These are phyloP conservation scores for Brachyalestes nurse DNA, from an alignment of 2,797 vertebrate genomes.

Conservation along the genomic window DNA sequence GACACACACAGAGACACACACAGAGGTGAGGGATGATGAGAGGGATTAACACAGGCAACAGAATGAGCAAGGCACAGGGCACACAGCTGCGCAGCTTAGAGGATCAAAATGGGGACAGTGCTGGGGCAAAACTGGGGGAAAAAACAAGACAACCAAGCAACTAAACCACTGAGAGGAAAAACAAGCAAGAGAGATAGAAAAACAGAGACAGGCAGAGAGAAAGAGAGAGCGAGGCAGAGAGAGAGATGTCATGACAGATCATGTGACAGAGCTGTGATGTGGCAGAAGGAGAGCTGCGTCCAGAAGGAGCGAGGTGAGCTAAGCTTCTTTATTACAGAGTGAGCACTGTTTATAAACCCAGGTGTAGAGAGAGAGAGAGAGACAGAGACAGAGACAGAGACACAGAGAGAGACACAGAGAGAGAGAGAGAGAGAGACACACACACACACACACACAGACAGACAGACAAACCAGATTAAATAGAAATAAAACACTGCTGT, in stretches of 20 bases:
- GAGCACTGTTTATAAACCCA: not conserved
- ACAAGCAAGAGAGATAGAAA: too few species aligned
- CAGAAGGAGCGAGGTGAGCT: not conserved
- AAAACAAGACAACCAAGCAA: too few species aligned
- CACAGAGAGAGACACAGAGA: too few species aligned
- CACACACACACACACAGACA: too few species aligned
- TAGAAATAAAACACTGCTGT: too few species aligned
- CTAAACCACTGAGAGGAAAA: too few species aligned
- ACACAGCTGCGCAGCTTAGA: not conserved
- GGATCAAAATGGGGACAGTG: not conserved
- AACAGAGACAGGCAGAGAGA: not conserved
- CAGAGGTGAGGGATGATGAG: not conserved
- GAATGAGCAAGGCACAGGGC: not conserved
- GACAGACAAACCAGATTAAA: too few species aligned
- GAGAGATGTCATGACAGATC: not conserved
- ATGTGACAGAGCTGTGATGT: constrained; percentile 41
- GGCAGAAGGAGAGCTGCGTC: not conserved
- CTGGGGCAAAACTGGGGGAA: not conserved
- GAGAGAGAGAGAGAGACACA: too few species aligned
- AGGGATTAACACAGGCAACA: not conserved
- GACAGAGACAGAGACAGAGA: not conserved
- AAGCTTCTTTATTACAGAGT: not conserved
- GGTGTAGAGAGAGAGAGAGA: constrained; percentile 6
- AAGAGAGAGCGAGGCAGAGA: not conserved
- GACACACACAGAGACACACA: too few species aligned